Conservation (phyloP, 2,888 invertebrate species). For the Margaritifera margaritifera region DNA sequence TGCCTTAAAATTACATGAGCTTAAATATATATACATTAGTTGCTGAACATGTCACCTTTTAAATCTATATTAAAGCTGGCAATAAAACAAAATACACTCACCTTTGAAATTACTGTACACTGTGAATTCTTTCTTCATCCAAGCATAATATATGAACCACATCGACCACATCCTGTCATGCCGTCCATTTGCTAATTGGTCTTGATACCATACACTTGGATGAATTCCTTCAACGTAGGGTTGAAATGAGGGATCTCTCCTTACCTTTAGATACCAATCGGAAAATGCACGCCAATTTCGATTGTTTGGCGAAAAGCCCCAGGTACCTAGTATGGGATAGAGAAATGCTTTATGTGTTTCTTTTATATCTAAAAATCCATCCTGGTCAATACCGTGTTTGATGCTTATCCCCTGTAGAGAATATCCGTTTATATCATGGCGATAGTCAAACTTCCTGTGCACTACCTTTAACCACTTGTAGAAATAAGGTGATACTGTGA, state of each 20-base stretch:
- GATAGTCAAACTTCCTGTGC: constrained; percentile 34
- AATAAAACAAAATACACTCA: no score
- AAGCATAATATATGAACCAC: constrained; percentile 54
- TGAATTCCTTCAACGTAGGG: constrained; percentile 48
- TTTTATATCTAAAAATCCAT: constrained; percentile 22
- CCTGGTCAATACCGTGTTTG: constrained; percentile 25
- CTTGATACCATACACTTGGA: constrained; percentile 47
- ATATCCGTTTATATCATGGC: constrained; percentile 37
- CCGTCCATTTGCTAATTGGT: constrained; percentile 22
- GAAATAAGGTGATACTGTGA: constrained; percentile 45
- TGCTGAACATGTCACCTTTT: no score
- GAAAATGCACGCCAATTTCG: constrained; percentile 34
- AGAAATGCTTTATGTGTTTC: constrained; percentile 27
- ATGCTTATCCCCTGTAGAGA: constrained; percentile 40
- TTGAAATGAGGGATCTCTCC: constrained; percentile 24
- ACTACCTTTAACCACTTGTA: constrained; percentile 50
- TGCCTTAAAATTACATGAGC: no score
- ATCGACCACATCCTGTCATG: constrained; percentile 55
- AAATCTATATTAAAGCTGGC: no score
- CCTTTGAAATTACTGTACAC: constrained; percentile 33
- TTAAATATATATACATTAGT: no score
- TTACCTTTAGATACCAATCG: constrained; percentile 34
- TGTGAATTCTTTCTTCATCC: constrained; percentile 31
- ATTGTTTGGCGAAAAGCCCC: constrained; percentile 47
- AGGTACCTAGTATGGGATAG: constrained; percentile 44